Conservation (phyloP, 2,113 vertebrate species). For the Corythornis cristatus region DNA sequence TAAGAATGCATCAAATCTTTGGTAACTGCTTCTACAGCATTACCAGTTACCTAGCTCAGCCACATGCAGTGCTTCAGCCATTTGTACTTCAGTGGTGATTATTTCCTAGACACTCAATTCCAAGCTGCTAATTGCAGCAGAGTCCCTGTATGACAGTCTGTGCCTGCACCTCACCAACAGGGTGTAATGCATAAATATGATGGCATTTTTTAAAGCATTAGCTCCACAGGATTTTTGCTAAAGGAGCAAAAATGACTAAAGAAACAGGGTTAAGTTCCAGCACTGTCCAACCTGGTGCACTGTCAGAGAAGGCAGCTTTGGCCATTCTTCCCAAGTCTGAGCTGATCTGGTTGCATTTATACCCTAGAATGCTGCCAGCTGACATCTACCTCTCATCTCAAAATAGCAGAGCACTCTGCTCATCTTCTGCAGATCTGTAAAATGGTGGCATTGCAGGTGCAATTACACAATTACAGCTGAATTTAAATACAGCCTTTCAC, state of each 20-base stretch:
- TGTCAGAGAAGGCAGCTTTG: not conserved
- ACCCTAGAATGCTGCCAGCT: not conserved
- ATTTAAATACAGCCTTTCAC: not conserved
- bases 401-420: not conserved
- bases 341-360: not conserved
- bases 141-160: not conserved
- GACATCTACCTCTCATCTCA: not conserved
- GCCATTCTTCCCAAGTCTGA: not conserved
- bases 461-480: not conserved
- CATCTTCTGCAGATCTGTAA: not conserved
- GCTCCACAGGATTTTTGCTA: not conserved
- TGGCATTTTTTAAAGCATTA: not conserved
- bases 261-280: not conserved
- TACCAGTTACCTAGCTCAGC: not conserved
- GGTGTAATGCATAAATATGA: not conserved
- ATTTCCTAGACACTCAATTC: not conserved
- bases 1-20: not conserved
- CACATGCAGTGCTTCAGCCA: not conserved
- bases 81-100: not conserved
- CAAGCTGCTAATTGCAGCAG: not conserved
- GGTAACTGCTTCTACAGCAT: not conserved
- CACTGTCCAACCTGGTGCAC: not conserved
- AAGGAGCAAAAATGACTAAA: not conserved
- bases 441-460: not conserved
- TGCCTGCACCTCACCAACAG: not conserved